Evolutionary conservation across 2,113 vertebrate genomes (phyloP).

Genomic region (Spheniscus mendiculus): DNA sequence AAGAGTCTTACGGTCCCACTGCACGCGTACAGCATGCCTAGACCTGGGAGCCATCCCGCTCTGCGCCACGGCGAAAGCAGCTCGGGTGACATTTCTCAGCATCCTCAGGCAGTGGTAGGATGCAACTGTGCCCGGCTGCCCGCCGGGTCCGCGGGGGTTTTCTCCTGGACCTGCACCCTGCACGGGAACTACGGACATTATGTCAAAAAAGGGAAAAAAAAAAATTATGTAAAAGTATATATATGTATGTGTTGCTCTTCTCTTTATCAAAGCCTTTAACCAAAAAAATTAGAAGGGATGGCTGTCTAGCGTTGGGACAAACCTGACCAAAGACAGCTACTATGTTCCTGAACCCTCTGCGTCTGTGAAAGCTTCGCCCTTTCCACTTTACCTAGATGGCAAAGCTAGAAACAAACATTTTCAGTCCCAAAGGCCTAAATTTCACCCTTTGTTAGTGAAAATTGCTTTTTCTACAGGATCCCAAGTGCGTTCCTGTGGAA

Average conservation of each 20-base stretch:
- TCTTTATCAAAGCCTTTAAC: background rate
- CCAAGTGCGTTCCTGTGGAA: accelerated
- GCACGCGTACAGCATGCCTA: background rate
- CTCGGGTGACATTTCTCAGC: background rate
- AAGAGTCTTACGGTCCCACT: background rate
- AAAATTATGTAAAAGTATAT: background rate
- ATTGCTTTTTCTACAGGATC: background rate
- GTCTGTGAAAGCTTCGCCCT: background rate
- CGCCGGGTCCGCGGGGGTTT: background rate
- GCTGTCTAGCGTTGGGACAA: background rate
- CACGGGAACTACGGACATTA: background rate
- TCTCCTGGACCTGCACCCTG: background rate
- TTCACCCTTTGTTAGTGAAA: background rate
- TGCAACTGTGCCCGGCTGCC: accelerated
- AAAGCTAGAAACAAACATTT: background rate
- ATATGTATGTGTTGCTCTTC: slow-evolving; percentile 16
- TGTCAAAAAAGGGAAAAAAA: background rate
- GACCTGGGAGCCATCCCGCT: background rate
- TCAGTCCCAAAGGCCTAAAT: background rate
- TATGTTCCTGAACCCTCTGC: background rate
- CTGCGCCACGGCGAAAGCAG: background rate
- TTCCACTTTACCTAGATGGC: background rate
- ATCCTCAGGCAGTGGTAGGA: background rate
- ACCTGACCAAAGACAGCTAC: background rate
- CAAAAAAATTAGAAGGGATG: background rate